These are phyloP conservation scores for Sebastes steindachneri DNA, from an alignment of 2,797 vertebrate species.

Conservation along the genomic window DNA sequence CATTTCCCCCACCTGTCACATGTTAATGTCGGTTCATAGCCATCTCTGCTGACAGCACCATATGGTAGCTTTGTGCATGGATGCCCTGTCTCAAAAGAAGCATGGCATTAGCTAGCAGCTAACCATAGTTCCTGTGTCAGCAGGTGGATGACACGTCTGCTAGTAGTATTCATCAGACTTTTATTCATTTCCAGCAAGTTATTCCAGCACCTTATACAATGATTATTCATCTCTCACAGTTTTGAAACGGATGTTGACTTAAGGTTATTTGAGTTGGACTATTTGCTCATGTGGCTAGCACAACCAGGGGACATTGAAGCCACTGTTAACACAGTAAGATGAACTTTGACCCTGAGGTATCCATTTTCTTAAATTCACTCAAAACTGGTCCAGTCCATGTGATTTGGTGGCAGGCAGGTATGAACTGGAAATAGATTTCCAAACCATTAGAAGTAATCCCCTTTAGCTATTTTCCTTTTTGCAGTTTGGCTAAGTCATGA, in stretches of 20 bases:
- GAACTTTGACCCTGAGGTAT: constrained; percentile 79
- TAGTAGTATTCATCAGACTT: background rate
- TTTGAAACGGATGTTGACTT: background rate
- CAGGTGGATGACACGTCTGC: constrained; percentile 74
- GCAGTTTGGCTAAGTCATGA: background rate
- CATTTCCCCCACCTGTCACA: background rate
- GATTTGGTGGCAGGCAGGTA: background rate
- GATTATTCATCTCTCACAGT: fast-evolving
- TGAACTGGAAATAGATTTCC: background rate
- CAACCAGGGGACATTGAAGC: constrained; percentile 27
- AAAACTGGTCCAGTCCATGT: background rate
- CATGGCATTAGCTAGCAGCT: constrained; percentile 73
- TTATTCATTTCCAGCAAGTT: no score
- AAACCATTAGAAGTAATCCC: background rate
- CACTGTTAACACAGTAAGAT: constrained; percentile 56
- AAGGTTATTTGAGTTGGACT: background rate
- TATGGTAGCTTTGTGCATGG: constrained; percentile 27
- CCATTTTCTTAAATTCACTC: constrained; percentile 73
- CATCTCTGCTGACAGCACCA: background rate
- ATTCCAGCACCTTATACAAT: fast-evolving
- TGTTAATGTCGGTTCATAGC: background rate
- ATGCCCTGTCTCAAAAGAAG: constrained; percentile 43
- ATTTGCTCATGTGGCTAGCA: constrained; percentile 50
- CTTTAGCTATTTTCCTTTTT: background rate
- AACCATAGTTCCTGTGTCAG: constrained; percentile 59